Evolutionary conservation across 2,113 vertebrate genomes (phyloP).

Genomic region (Ptilorrhoa leucosticta): DNA sequence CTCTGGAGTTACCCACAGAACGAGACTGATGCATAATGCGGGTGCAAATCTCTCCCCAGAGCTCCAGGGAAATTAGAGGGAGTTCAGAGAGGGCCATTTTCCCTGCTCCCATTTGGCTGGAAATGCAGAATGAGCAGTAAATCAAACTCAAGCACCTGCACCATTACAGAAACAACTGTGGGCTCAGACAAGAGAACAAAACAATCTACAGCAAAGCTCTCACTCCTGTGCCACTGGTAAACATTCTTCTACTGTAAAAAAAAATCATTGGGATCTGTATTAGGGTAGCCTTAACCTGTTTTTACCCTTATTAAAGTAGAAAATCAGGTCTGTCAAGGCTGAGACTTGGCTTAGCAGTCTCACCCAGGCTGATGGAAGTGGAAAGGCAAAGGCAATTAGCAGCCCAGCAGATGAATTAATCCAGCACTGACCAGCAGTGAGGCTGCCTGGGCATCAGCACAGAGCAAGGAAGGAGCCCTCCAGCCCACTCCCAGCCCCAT

Average conservation of each 20-base stretch:
- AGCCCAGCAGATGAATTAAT: neutral
- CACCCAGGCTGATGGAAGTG: neutral
- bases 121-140: neutral
- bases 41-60: slow-evolving; percentile 17
- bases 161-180: neutral
- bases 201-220: neutral
- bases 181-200: neutral
- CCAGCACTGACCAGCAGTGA: neutral
- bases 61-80: slow-evolving; percentile 5
- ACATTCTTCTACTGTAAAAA: neutral
- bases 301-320: neutral
- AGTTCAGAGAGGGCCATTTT: neutral
- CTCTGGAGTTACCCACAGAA: neutral
- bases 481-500: neutral
- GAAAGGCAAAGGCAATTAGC: neutral
- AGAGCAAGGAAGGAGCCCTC: neutral
- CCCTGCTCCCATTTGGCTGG: slow-evolving; percentile 6
- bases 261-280: neutral
- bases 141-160: slow-evolving; percentile 32
- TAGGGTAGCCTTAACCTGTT: neutral
- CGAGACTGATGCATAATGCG: neutral
- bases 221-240: neutral
- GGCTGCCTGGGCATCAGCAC: neutral
- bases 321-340: neutral
- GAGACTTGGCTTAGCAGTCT: neutral